Evolutionary conservation across 2,888 invertebrate species (phyloP), one percentile per base, ranked within the genome.

Genomic region (Pogonocherus hispidulus): DNA sequence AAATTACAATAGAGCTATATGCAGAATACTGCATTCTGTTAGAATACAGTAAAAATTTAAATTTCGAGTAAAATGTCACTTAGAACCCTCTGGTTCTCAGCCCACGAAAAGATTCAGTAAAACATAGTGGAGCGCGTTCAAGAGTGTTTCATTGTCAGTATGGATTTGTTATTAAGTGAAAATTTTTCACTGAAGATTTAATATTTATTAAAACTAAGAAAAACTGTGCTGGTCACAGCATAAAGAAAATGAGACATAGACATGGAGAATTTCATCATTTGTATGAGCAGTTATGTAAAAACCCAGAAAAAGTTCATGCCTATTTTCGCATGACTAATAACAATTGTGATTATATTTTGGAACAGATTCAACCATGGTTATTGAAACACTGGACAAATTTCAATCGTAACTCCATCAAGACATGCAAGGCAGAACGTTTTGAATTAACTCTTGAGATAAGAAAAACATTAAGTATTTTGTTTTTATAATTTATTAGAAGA

Each of bases 181-280:
- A n/a, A n/a, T n/a, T n/a, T n/a, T n/a, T n/a, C n/a, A n/a, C n/a
- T n/a, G n/a, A n/a, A n/a, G n/a, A n/a, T n/a, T n/a, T n/a, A n/a
- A n/a, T n/a, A n/a, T n/a, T n/a, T n/a, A n/a, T n/a, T n/a, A n/a
- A n/a, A n/a, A n/a, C n/a, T n/a, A n/a, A n/a, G n/a, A n/a, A n/a
- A n/a, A n/a, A n/a, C n/a, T n/a, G n/a, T n/a, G n/a, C n/a, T n/a
- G n/a, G n/a, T n/a, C n/a, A n/a, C n/a, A n/a, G n/a, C 8, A 44
- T n/a, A 44, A 44, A 44, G n/a, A 44, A 44, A 44, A 1, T 3
- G 14, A 44, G 44, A 44, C 16, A 44, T 16, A 44, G 14, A n/a
- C 44, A 14, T 44, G 44, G 44, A 14, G 44, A 44, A 44, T 44
- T 44, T 44, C 44, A 44, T 14, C 44, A 44, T 16, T 44, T 44